Evolutionary conservation across 2,113 vertebrate genomes (phyloP).

Genomic region (Abramis brama): DNA sequence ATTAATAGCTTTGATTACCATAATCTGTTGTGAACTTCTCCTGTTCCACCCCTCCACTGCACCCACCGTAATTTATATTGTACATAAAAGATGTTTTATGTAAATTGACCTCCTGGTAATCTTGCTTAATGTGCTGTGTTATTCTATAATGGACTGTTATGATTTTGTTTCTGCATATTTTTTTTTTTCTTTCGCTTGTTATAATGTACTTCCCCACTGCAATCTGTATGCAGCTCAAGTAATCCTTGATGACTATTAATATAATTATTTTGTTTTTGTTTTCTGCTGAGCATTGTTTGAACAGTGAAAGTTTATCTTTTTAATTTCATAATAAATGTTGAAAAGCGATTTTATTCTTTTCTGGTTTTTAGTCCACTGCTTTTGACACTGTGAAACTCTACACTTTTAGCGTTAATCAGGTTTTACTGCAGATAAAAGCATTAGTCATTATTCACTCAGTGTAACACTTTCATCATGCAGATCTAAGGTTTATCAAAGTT

Average conservation of each 20-base stretch:
- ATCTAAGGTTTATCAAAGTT: neutral
- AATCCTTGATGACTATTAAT: slow-evolving; percentile 63
- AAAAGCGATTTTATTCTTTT: slow-evolving; percentile 71
- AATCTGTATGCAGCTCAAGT: slow-evolving; percentile 71
- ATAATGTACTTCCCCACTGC: slow-evolving; percentile 68
- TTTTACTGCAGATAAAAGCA: slow-evolving; percentile 12
- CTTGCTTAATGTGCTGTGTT: slow-evolving; percentile 82
- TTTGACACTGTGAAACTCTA: slow-evolving; percentile 32
- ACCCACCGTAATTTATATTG: slow-evolving; percentile 76
- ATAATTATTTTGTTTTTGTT: slow-evolving; percentile 61
- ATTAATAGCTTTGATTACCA: slow-evolving; percentile 59
- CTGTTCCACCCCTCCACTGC: slow-evolving; percentile 66
- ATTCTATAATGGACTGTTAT: slow-evolving; percentile 75
- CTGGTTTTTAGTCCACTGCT: slow-evolving; percentile 68
- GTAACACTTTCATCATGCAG: slow-evolving; percentile 24
- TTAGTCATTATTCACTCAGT: neutral
- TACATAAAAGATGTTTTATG: slow-evolving; percentile 81
- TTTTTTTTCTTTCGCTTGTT: slow-evolving; percentile 60
- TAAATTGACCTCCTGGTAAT: slow-evolving; percentile 81
- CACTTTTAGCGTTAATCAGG: neutral
- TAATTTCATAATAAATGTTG: slow-evolving; percentile 85
- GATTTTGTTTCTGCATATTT: slow-evolving; percentile 47
- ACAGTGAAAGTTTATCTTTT: slow-evolving; percentile 76
- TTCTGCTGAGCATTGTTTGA: slow-evolving; percentile 74
- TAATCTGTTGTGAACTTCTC: slow-evolving; percentile 71